Percentiles rank a stretch among this genome's conserved stretches.
phyloP scores from a whole-genome alignment of 1,140 invertebrate species.

The Drosophila grimshawi region DNA sequence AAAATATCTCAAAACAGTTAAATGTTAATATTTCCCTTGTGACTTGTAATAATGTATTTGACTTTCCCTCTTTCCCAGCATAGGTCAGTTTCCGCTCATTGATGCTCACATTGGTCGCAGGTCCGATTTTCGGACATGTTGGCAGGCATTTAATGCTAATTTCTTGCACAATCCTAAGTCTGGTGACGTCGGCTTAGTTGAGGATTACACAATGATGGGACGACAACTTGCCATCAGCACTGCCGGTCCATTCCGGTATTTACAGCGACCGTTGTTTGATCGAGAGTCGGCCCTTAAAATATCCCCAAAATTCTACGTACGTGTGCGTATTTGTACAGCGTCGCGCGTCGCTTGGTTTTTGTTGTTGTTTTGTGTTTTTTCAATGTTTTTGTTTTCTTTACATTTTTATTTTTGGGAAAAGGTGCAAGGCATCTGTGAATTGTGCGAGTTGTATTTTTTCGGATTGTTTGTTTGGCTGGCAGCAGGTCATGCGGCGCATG shows the following conservation, averaged over 20 bases:
- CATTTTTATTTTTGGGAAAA: constrained; percentile 38
- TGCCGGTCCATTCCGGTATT: constrained; percentile 40
- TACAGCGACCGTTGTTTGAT: constrained; percentile 23
- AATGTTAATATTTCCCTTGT: too few relatives aligned
- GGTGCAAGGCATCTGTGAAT: constrained; percentile 46
- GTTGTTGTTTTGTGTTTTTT: constrained; percentile 1
- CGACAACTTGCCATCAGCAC: constrained; percentile 19
- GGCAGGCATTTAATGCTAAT: constrained; percentile 57
- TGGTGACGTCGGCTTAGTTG: constrained; percentile 64
- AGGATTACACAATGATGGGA: constrained; percentile 68
- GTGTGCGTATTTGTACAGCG: constrained; percentile 59
- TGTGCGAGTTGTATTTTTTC: constrained; percentile 48
- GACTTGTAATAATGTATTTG: background rate
- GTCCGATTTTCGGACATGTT: constrained; percentile 29
- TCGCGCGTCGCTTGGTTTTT: constrained; percentile 63
- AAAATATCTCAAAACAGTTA: too few relatives aligned
- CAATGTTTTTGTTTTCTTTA: background rate
- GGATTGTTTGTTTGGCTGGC: constrained; percentile 50
- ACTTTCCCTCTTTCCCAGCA: background rate
- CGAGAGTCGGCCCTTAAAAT: constrained; percentile 34
- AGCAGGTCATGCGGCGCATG: constrained; percentile 43
- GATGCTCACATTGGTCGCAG: background rate
- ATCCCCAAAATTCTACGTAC: constrained; percentile 39
- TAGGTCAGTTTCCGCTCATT: background rate
- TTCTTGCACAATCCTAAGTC: constrained; percentile 75